phyloP scores from a whole-genome alignment of 2,113 vertebrate genomes.

The Ptilonorhynchus violaceus region DNA sequence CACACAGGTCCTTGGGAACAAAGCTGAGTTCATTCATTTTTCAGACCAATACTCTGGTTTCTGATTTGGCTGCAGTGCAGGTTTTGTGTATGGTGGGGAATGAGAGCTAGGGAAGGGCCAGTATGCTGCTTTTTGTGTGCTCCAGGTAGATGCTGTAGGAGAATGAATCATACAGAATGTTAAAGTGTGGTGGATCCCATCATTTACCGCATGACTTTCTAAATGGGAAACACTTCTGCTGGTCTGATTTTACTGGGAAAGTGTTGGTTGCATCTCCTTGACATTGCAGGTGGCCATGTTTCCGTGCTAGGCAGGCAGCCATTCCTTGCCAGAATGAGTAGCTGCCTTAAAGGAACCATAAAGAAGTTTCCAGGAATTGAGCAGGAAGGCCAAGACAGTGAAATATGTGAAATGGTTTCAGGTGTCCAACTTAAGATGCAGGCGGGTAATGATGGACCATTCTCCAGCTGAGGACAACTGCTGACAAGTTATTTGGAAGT shows the following conservation, averaged over 20 bases:
- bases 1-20: not conserved
- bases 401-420: not conserved
- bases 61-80: not conserved
- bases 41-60: not conserved
- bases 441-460: not conserved
- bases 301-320: not conserved
- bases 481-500: not conserved
- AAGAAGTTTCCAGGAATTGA: not conserved
- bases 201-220: not conserved
- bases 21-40: not conserved
- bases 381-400: not conserved
- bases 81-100: not conserved
- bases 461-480: not conserved
- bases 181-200: not conserved
- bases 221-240: not conserved
- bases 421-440: not conserved
- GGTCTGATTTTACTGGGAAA: not conserved
- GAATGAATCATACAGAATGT: not conserved
- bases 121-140: not conserved
- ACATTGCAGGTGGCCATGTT: not conserved
- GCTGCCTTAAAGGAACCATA: not conserved
- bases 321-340: not conserved
- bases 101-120: not conserved
- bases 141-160: not conserved
- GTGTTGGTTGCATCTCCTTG: not conserved